Percentiles rank a stretch among this genome's conserved stretches.
phyloP scores from a whole-genome alignment of 2,888 invertebrate genomes.

The Yponomeuta cagnagella region DNA sequence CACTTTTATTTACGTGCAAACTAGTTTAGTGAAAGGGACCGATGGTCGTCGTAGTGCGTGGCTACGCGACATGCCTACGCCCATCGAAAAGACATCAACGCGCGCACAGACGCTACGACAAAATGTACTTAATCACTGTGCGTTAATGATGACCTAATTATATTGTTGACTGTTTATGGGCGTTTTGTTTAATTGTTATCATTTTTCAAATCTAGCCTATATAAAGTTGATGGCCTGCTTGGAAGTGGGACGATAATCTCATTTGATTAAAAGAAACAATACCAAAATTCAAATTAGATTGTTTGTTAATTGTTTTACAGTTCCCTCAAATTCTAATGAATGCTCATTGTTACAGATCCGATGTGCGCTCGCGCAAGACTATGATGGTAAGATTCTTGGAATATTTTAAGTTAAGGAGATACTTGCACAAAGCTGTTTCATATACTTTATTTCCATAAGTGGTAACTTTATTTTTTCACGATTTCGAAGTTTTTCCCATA shows the following conservation, averaged over 20 bases:
- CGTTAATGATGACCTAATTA: neutral
- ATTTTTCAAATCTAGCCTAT: neutral
- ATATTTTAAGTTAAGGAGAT: neutral
- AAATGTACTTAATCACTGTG: neutral
- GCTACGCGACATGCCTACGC: neutral
- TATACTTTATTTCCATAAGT: neutral
- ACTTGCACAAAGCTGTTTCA: neutral
- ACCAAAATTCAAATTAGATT: conserved; percentile 20
- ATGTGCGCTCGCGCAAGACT: conserved; percentile 63
- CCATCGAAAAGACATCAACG: conserved; percentile 10
- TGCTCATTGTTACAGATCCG: conserved; percentile 68
- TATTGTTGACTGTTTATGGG: neutral
- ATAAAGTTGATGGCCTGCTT: neutral
- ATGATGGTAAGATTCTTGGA: conserved; percentile 60
- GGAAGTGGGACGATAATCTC: neutral
- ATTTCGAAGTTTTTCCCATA: too few relatives aligned
- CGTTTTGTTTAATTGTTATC: neutral
- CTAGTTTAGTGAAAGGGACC: neutral
- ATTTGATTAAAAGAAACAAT: conserved; percentile 7
- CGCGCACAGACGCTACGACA: neutral
- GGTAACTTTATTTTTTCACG: too few relatives aligned
- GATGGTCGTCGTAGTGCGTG: neutral
- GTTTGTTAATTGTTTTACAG: conserved; percentile 16
- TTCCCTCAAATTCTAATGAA: conserved; percentile 44
- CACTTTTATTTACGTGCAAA: neutral